These are phyloP conservation scores for Liposcelis brunnea DNA, from an alignment of 2,888 invertebrate species.

Conservation along the genomic window DNA sequence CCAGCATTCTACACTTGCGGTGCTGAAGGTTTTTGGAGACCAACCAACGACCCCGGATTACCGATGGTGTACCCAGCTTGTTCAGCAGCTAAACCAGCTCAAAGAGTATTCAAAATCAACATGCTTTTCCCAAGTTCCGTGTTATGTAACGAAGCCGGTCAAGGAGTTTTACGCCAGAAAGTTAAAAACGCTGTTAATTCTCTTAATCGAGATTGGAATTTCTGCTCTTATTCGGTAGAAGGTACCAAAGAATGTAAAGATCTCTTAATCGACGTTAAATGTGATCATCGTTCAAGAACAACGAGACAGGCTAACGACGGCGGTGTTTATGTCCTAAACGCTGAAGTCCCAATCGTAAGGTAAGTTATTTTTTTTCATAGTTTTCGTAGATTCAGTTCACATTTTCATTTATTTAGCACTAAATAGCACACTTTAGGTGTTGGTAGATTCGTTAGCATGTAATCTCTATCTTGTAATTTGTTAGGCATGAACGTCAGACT, in stretches of 20 bases:
- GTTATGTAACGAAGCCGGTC: constrained; percentile 87
- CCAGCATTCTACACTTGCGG: constrained; percentile 95
- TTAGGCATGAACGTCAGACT: not conserved
- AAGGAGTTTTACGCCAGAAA: constrained; percentile 76
- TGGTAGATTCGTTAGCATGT: constrained; percentile 9
- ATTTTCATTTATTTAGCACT: constrained; percentile 10
- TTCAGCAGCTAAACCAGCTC: constrained; percentile 72
- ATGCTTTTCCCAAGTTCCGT: constrained; percentile 96
- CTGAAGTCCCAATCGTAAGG: constrained; percentile 70
- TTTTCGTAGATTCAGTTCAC: constrained; percentile 7
- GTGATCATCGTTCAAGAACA: constrained; percentile 49
- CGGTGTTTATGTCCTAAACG: constrained; percentile 65
- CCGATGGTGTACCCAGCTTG: constrained; percentile 83
- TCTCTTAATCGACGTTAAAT: constrained; percentile 77
- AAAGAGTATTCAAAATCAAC: constrained; percentile 79
- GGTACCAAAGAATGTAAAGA: constrained; percentile 78
- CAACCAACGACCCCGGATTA: constrained; percentile 59
- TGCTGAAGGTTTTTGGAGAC: constrained; percentile 96
- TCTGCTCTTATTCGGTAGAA: constrained; percentile 80
- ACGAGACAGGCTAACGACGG: constrained; percentile 39
- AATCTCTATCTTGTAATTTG: constrained; percentile 15
- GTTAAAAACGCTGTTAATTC: constrained; percentile 78
- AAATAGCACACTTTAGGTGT: constrained; percentile 6
- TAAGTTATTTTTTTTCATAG: constrained; percentile 34
- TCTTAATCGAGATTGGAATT: constrained; percentile 89